Base-by-base conservation (phyloP, 2,888 invertebrate genomes). In the Hypolimnas misippus region DNA sequence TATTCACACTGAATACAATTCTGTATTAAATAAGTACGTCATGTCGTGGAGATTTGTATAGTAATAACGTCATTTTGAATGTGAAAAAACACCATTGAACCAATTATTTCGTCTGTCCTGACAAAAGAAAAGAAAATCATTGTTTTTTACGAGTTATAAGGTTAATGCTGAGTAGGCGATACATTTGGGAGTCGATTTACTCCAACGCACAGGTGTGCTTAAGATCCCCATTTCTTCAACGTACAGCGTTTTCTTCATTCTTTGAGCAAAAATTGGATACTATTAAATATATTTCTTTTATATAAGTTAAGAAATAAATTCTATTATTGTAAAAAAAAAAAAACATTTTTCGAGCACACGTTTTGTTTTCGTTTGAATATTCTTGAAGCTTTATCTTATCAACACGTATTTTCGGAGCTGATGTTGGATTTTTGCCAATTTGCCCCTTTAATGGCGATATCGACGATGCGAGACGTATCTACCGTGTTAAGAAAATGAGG, bases 391-490 rank as follows among this genome's bases (percentile, higher is more conserved):
- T 16, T 7, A 50, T 40, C 12, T 31, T 25, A 19, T 4, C 35
- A 46, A 25, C 31, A 51, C 29, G 40, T 58, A 54, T 42, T 57
- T 38, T 51, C 49, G 60, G 52, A 56, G 40, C 44, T 61, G 54
- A 53, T 46, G 44, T 57, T 69, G 66, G 65, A 35, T 46, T 14
- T 49, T 10, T 59, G 69, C 69, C 69, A 67, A 60, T 63, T 62
- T 12, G 52, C 56, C 46, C 50, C 60, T 64, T 63, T 61, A 61
- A 67, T 63, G 58, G 65, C 60, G 42, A 59, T 59, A 63, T 65
- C 61, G 57, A 44, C 60, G 62, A 66, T 63, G 63, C 62, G 63
- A 56, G 64, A 60, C 59, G 55, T 66, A 66, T 63, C 57, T 46
- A 31, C 38, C 33, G 35, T 53, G 46, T 42, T 49, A 58, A 33